These are phyloP conservation scores for Doryteuthis pealeii DNA, from an alignment of 1,140 invertebrate genomes.

Conservation along the genomic window DNA sequence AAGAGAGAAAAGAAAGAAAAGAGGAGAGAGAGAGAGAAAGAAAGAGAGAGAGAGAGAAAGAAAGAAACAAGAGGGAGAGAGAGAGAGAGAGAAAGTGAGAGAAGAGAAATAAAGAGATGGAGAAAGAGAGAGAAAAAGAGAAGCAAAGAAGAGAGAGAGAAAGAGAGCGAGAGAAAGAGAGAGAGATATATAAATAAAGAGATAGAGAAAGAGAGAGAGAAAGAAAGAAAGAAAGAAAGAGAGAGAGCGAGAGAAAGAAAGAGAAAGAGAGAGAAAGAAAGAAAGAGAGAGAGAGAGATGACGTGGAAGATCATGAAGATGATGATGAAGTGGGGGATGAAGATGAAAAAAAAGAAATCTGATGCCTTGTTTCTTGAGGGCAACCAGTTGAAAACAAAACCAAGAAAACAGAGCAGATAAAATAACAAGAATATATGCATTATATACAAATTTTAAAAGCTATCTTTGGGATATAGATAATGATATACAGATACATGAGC, in stretches of 20 bases:
- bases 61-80: not conserved
- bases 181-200: too few relatives aligned
- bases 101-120: too few relatives aligned
- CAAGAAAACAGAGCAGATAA: not conserved
- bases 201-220: not conserved
- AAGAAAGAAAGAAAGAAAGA: not conserved
- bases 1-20: not conserved
- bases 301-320: not conserved
- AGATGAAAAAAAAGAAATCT: not conserved
- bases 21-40: not conserved
- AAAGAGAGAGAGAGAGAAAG: not conserved
- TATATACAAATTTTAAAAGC: not conserved
- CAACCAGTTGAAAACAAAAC: not conserved
- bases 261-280: constrained; percentile 14
- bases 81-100: too few relatives aligned
- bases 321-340: not conserved
- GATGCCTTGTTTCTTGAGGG: not conserved
- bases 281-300: not conserved
- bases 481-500: constrained; percentile 5
- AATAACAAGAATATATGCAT: not conserved
- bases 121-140: too few relatives aligned
- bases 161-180: too few relatives aligned
- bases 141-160: too few relatives aligned
- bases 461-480: not conserved
- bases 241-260: too few relatives aligned